These are phyloP conservation scores for Amphipoea oculea DNA, from an alignment of 2,888 invertebrate genomes.

Conservation along the genomic window DNA sequence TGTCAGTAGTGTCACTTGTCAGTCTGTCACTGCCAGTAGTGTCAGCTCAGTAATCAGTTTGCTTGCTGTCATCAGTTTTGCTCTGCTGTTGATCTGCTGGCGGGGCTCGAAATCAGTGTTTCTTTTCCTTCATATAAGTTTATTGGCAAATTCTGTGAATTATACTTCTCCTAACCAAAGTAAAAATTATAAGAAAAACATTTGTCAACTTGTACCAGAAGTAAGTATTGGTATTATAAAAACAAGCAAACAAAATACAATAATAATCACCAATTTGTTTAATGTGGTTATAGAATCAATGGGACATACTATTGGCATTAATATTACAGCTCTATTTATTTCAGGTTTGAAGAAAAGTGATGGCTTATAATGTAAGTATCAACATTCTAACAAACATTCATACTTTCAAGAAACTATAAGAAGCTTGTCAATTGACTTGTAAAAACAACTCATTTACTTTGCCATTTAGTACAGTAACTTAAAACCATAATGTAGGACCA, in stretches of 20 bases:
- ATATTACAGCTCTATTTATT: constrained; percentile 37
- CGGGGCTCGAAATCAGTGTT: not conserved
- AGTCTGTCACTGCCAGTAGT: too few species aligned
- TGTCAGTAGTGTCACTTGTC: too few species aligned
- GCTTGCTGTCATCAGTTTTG: not conserved
- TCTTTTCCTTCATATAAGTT: not conserved
- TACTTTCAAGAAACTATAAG: not conserved
- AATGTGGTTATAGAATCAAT: not conserved
- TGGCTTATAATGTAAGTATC: constrained; percentile 77
- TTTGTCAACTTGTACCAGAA: not conserved
- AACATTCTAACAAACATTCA: not conserved
- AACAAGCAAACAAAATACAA: not conserved
- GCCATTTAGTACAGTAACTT: not conserved
- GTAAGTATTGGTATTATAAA: constrained; percentile 25
- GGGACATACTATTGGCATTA: not conserved
- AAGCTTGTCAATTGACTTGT: not conserved
- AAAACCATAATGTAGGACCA: not conserved
- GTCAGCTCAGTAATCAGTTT: not conserved
- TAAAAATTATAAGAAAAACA: not conserved
- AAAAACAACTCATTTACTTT: not conserved
- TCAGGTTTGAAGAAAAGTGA: constrained; percentile 39
- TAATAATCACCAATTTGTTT: not conserved
- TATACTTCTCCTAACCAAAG: constrained; percentile 11
- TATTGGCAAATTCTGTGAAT: constrained; percentile 8
- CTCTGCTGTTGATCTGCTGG: not conserved